phyloP scores from a whole-genome alignment of 2,797 vertebrate species.

The Microctenopoma stevenorrisi region DNA sequence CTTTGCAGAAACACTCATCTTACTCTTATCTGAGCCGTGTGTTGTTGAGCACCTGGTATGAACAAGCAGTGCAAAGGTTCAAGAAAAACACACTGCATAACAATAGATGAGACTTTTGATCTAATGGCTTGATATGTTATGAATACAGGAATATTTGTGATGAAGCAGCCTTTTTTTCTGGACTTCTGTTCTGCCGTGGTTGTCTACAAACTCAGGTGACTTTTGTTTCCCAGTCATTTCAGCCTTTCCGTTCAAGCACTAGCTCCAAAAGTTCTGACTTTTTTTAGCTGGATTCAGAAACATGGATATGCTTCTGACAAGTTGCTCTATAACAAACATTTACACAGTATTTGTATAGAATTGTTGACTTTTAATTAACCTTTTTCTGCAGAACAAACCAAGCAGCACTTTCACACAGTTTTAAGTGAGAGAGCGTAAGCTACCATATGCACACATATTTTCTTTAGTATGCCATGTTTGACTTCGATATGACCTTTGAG shows the following conservation, averaged over 20 bases:
- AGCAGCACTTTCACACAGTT: constrained; percentile 40
- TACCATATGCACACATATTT: constrained; percentile 54
- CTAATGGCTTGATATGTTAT: neutral
- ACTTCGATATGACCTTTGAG: constrained; percentile 79
- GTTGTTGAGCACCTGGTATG: constrained; percentile 44
- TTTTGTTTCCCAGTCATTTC: neutral
- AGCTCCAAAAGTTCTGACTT: neutral
- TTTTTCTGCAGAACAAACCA: constrained; percentile 32
- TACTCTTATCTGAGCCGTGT: constrained; percentile 64
- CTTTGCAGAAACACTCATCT: constrained; percentile 58
- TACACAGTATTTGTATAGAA: constrained; percentile 44
- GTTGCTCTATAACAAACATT: constrained; percentile 19
- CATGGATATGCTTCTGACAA: neutral
- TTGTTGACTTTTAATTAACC: constrained; percentile 41
- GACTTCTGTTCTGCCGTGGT: neutral
- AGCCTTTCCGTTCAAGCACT: neutral
- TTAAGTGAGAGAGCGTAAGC: constrained; percentile 8
- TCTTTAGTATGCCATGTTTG: constrained; percentile 59
- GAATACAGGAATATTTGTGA: constrained; percentile 18
- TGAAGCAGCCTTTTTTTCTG: no score
- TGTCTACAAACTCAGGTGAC: constrained; percentile 20
- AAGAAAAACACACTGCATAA: constrained; percentile 1
- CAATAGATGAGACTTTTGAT: constrained; percentile 5
- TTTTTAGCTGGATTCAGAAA: neutral
- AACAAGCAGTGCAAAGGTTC: constrained; percentile 29